Base-by-base conservation (phyloP, 2,113 vertebrate genomes). In the Toxostoma redivivum region DNA sequence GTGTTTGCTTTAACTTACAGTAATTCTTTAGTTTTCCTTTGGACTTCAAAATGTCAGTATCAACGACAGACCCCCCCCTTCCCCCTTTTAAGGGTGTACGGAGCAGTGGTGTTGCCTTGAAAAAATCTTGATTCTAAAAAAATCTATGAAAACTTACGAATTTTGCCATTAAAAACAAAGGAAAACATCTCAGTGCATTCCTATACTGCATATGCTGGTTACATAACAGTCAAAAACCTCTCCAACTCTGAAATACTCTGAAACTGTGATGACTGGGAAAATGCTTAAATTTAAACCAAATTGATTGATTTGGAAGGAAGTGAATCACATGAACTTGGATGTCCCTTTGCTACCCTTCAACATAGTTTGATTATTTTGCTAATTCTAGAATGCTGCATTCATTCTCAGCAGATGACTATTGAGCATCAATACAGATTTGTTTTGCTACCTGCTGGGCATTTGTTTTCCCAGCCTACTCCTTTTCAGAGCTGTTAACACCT, bases 301-400 rank as follows among this genome's bases (percentile, higher is more conserved):
- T 58, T 4, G 30, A 94, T 74, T 92, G 69, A 84, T 96, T 89
- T 87, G 15, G 23, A 79, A 91, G 92, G 84, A 92, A 85, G 50
- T 92, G 91, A 95, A 92, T 93, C 83, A 96, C 74, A 84, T 56
- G 81, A 35, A 50, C 86, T 94, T 85, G 86, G 73, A 85, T 91
- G 61, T 40, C 38, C 30, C 81, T 92, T 66, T 89, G 42, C 69
- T 85, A 65, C 42, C 53, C 81, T 94, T 94, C 84, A 82, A 82
- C 31, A 45, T 10, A 47, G 65, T 87, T 93, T 93, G 76, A 94
- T 95, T 93, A 73, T 92, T 95, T 90, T 94, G 54, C 67, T 94
- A 81, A 91, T 89, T 94, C 95, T 90, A 82, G 95, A 88, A 53
- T 35, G 57, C 50, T 87, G 84, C 51, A 61, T 48, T 82, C 56